Evolutionary conservation across 2,113 vertebrate species (phyloP).

Genomic region (Daubentonia madagascariensis): DNA sequence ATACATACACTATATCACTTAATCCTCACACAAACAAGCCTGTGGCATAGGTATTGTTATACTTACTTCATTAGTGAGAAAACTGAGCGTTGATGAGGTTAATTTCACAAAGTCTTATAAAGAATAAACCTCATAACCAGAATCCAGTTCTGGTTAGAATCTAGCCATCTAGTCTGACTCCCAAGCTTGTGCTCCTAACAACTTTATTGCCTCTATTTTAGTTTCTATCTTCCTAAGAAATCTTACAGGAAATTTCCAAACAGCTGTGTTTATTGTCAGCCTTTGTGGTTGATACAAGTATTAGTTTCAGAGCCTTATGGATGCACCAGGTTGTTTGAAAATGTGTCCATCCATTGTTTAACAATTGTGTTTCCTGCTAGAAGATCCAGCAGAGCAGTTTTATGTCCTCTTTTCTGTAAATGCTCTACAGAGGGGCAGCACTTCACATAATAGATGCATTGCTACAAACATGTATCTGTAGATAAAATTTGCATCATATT

Average conservation of each 20-base stretch:
- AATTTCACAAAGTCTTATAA: constrained; percentile 29
- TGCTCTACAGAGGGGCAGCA: neutral
- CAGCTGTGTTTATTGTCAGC: neutral
- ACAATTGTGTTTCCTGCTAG: neutral
- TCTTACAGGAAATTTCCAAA: constrained; percentile 13
- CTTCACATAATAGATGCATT: neutral
- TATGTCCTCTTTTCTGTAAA: neutral
- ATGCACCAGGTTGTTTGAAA: constrained; percentile 7
- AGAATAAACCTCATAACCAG: neutral
- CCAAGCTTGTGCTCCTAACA: neutral
- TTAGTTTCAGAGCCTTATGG: neutral
- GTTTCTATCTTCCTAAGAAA: constrained; percentile 27
- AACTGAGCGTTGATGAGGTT: neutral
- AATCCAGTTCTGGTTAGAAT: neutral
- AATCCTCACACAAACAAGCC: neutral
- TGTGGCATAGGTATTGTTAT: neutral
- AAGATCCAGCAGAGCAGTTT: neutral
- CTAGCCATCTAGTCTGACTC: neutral
- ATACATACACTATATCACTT: neutral
- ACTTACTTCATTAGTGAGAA: neutral
- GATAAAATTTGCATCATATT: neutral
- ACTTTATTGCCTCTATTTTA: neutral
- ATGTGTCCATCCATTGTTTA: neutral
- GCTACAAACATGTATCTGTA: neutral
- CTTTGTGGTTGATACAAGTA: neutral